Evolutionary conservation across 2,888 invertebrate species (phyloP).

Genomic region (Zele albiditarsus): DNA sequence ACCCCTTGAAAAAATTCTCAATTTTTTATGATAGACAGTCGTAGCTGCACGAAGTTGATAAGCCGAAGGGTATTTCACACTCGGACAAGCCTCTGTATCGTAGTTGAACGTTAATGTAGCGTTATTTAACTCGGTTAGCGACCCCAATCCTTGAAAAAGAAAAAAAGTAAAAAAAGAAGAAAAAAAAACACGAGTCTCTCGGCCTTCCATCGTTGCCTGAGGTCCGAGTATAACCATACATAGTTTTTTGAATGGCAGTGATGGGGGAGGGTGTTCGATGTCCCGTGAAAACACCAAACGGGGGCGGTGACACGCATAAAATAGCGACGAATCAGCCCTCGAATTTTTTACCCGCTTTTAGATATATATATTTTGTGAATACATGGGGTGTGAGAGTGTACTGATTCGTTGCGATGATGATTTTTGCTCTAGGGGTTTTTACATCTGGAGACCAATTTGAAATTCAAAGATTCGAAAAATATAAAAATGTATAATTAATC

Average conservation of each 20-base stretch:
- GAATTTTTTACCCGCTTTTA: conserved; percentile 43
- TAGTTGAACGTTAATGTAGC: conserved; percentile 68
- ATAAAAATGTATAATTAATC: too few species aligned
- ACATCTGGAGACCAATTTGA: not conserved
- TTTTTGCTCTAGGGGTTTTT: conserved; percentile 4
- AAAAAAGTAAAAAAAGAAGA: not conserved
- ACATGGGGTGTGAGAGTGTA: conserved; percentile 40
- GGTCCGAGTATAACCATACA: not conserved
- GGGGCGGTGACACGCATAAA: conserved; percentile 70
- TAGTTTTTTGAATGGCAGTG: conserved; percentile 51
- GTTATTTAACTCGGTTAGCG: conserved; percentile 72
- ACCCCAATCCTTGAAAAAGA: conserved; percentile 41
- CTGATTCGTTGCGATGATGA: conserved; percentile 43
- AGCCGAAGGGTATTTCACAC: conserved; percentile 73
- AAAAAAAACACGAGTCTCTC: not conserved
- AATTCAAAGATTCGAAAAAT: too few species aligned
- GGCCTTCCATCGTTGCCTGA: not conserved
- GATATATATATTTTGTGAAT: conserved; percentile 29
- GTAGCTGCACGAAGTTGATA: conserved; percentile 68
- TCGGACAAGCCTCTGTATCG: conserved; percentile 68
- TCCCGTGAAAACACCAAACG: conserved; percentile 70
- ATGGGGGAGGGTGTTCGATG: conserved; percentile 69
- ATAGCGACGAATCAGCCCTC: conserved; percentile 56
- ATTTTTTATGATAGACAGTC: not conserved
- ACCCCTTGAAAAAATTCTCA: too few species aligned